These are phyloP conservation scores for Romanogobio albipinnatus DNA, from an alignment of 2,113 vertebrate species.

Conservation along the genomic window DNA sequence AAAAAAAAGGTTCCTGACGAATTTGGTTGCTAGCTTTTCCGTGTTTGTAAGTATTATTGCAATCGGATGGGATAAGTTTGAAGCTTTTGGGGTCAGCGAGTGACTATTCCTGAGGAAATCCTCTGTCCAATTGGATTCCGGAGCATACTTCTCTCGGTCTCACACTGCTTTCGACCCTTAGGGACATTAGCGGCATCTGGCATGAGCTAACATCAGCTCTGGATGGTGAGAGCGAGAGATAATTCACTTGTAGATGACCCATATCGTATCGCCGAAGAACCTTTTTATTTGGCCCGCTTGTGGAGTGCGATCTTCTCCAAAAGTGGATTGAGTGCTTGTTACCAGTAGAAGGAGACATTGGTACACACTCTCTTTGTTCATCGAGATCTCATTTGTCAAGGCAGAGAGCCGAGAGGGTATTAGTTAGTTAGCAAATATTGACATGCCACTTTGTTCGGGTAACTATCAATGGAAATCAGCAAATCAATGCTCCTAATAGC, in stretches of 20 bases:
- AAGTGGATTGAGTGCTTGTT: not conserved
- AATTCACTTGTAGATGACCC: not conserved
- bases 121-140: not conserved
- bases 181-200: not conserved
- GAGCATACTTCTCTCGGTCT: not conserved
- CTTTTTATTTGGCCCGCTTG: not conserved
- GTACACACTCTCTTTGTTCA: constrained; percentile 63
- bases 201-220: not conserved
- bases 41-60: not conserved
- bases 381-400: constrained; percentile 85
- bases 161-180: not conserved
- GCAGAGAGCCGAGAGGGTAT: constrained; percentile 81
- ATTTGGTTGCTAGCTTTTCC: not conserved
- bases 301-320: not conserved
- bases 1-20: not conserved
- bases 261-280: not conserved
- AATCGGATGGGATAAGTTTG: not conserved
- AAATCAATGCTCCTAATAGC: constrained; percentile 96
- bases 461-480: constrained; percentile 96
- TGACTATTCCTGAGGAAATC: not conserved
- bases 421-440: constrained; percentile 90
- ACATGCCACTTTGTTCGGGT: constrained; percentile 87
- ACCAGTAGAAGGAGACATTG: not conserved
- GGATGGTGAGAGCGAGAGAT: not conserved
- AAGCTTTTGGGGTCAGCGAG: not conserved